Evolutionary conservation across 2,113 vertebrate species (phyloP), one percentile per base, ranked within the genome.

Genomic region (Poecile atricapillus): DNA sequence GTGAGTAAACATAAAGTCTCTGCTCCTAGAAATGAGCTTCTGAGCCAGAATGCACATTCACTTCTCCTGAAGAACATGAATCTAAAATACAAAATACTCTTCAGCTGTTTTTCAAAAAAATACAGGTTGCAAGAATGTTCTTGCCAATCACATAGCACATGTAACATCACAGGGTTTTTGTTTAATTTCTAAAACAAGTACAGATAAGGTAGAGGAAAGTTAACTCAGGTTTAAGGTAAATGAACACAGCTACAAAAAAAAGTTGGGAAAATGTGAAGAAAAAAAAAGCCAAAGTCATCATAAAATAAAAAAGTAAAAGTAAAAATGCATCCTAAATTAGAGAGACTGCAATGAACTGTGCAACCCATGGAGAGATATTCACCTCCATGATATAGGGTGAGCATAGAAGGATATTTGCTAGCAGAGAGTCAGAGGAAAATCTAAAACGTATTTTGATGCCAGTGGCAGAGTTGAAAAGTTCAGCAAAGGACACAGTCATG

Each of bases 391-490:
- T 78, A 94, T 12, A n/a, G 75, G 65, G 58, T 91, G 62, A 89
- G 33, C 19, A 39, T 11, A 62, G 64, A 69, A 87, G 39, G 49
- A 60, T 63, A 88, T 90, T 90, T 92, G 67, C 76, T 53, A 76
- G 64, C 47, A 69, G 70, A 90, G 13, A 95, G 76, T 64, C 53
- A 84, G 77, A 91, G 52, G 44, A 78, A 94, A 92, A 76, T 83
- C 65, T 95, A 87, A 92, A 95, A 87, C 3, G 14, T 55, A 82
- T 96, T 91, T 96, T 23, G 8, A 83, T 91, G 91, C 77, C 77
- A 92, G 77, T 89, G 95, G 83, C 94, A 92, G 73, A 83, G 90
- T 76, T 95, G 90, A 94, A 89, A 92, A 96, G 95, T 94, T 96
- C 95, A 95, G 87, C 62, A 96, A 94, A 94, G 89, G 90, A 96